Evolutionary conservation across 2,797 vertebrate species (phyloP), one percentile per base, ranked within the genome.

Genomic region (Bucorvus abyssinicus): DNA sequence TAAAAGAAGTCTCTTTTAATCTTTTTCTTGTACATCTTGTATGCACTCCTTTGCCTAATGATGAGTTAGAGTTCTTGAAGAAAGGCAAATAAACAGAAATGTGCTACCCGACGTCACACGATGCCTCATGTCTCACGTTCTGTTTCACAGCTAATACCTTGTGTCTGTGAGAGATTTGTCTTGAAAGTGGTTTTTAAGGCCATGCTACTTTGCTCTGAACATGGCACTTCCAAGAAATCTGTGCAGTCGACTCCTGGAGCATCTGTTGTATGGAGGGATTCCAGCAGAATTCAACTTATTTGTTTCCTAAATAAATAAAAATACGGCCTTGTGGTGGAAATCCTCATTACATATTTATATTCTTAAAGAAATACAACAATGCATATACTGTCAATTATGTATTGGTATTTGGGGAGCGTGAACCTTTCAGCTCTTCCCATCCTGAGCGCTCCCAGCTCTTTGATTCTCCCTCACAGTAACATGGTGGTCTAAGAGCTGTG

Each of bases 81-180:
- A 84, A 79, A 90, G 80, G 87, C 55, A 75, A 96, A 95, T 96
- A 96, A 96, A 95, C 24, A 90, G 77, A 75, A 90, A n/a, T 26
- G 60, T 68, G 53, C 76, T 92, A 65, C 52, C 38, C 70, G 88
- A 81, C 76, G 68, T 69, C 44, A 63, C 9, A 8, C 2, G 4
- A 24, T 77, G 83, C 75, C 49, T 90, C 8, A 1, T 69, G 84
- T 92, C 71, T 89, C 53, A 9, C 60, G 69, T 80, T 85, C 56
- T 78, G n/a, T 88, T 81, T 86, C 61, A 86, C 53, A 73, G 73
- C 34, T 76, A 53, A 2, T 89, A 44, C 14, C 30, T 52, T 64
- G 21, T 85, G 68, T 75, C 65, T 75, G 42, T 26, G 56, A 50
- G 44, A 81, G 49, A 71, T 45, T 24, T 91, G 74, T 90, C 55